phyloP scores from a whole-genome alignment of 2,797 vertebrate genomes.

The Calcarius lapponicus region DNA sequence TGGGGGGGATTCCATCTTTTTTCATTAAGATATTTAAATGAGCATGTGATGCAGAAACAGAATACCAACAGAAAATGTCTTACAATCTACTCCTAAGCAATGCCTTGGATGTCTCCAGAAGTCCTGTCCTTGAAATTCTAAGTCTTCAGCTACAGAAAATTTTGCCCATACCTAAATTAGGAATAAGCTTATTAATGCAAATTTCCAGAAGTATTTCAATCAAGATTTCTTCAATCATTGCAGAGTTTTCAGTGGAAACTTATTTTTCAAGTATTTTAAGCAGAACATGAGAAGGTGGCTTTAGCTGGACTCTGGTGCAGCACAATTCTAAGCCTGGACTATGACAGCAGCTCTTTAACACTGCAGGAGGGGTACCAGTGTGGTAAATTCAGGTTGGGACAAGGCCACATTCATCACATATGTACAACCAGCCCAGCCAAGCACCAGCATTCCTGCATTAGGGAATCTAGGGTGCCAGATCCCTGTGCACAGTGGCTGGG shows the following conservation, averaged over 20 bases:
- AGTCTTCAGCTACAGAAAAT: neutral
- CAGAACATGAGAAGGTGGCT: neutral
- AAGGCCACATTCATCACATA: neutral
- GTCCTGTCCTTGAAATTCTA: neutral
- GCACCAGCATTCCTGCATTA: neutral
- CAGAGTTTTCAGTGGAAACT: neutral
- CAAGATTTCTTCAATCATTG: neutral
- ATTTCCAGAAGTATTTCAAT: neutral
- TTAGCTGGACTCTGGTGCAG: neutral
- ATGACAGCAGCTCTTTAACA: accelerated
- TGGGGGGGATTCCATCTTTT: accelerated
- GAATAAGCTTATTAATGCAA: neutral
- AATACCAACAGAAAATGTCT: neutral
- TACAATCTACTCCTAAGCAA: neutral
- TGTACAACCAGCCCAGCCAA: neutral
- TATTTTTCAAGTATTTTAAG: neutral
- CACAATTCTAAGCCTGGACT: neutral
- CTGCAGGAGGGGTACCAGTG: neutral
- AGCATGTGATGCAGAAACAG: neutral
- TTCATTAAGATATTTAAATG: neutral
- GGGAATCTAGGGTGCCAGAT: neutral
- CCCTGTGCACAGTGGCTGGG: neutral
- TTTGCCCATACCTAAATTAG: neutral
- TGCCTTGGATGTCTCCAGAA: neutral
- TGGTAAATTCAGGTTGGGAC: neutral